Percentiles rank a stretch among this genome's conserved stretches.
These are phyloP conservation scores for Holotrichia oblita DNA, from an alignment of 1,140 invertebrate genomes.

Conservation along the genomic window DNA sequence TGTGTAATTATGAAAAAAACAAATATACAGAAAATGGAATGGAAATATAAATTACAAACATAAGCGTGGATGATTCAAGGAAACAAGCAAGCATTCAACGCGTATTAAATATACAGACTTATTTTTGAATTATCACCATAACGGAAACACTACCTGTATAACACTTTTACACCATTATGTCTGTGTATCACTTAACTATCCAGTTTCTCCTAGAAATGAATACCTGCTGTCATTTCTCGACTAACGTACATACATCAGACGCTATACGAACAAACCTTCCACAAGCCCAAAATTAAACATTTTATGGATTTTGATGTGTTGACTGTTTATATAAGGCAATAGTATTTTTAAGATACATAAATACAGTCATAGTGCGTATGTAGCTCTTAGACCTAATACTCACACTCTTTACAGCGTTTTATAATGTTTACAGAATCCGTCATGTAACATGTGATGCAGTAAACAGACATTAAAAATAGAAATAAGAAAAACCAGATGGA, in stretches of 20 bases:
- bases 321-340: constrained; percentile 34
- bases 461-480: constrained; percentile 36
- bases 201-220: constrained; percentile 17
- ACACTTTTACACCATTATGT: neutral
- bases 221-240: constrained; percentile 33
- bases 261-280: constrained; percentile 14
- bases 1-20: neutral
- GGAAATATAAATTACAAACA: neutral
- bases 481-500: constrained; percentile 36
- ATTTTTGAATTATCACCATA: neutral
- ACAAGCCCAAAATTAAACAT: constrained; percentile 32
- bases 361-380: constrained; percentile 23
- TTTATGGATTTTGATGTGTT: constrained; percentile 37
- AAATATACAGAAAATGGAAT: neutral
- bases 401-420: constrained; percentile 27
- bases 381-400: constrained; percentile 29
- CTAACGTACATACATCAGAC: constrained; percentile 29
- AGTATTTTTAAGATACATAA: constrained; percentile 37
- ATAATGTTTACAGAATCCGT: constrained; percentile 35
- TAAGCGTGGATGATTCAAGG: neutral
- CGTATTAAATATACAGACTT: neutral
- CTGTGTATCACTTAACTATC: constrained; percentile 22
- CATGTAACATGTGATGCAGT: constrained; percentile 33
- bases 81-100: neutral
- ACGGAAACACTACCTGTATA: constrained; percentile 19